Evolutionary conservation across 2,888 invertebrate species (phyloP).

Genomic region (Pomacea canaliculata): DNA sequence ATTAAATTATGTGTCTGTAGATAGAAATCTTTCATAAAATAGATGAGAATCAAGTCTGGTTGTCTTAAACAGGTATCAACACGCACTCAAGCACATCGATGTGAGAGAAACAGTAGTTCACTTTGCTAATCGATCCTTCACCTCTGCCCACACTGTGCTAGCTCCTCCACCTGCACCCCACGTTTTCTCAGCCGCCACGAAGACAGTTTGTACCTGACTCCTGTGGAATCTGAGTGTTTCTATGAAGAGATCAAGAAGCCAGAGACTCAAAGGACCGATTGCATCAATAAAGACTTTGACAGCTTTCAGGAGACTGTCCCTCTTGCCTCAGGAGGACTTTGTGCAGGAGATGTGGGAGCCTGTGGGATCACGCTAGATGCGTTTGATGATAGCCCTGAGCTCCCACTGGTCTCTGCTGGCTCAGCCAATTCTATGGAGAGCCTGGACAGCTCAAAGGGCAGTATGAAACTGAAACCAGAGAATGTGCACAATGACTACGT

Average conservation of each 20-base stretch:
- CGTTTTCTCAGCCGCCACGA: slow-evolving; percentile 30
- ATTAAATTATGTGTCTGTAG: too few species aligned
- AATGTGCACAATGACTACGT: slow-evolving; percentile 4
- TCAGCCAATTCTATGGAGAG: neutral
- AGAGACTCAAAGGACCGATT: slow-evolving; percentile 31
- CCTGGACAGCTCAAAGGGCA: slow-evolving; percentile 5
- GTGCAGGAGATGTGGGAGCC: slow-evolving; percentile 21
- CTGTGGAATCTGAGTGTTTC: slow-evolving; percentile 40
- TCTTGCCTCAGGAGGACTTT: neutral
- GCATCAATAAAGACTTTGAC: slow-evolving; percentile 6
- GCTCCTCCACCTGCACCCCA: slow-evolving; percentile 13
- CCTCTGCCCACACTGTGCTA: slow-evolving; percentile 13
- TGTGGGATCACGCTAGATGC: slow-evolving; percentile 20
- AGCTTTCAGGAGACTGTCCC: neutral
- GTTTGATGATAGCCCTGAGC: neutral
- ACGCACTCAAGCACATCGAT: neutral
- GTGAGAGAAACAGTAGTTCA: slow-evolving; percentile 19
- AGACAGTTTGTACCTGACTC: slow-evolving; percentile 51
- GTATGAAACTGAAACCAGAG: neutral
- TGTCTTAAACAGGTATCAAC: too few species aligned
- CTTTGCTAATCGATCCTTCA: slow-evolving; percentile 37
- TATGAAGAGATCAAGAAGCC: slow-evolving; percentile 51
- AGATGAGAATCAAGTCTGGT: too few species aligned
- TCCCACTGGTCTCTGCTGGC: neutral
- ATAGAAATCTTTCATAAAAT: too few species aligned